A percentile compares a stretch with the other conserved stretches of the same genome.
Evolutionary conservation across 2,797 vertebrate species (phyloP).

Genomic region (Tenualosa ilisha): DNA sequence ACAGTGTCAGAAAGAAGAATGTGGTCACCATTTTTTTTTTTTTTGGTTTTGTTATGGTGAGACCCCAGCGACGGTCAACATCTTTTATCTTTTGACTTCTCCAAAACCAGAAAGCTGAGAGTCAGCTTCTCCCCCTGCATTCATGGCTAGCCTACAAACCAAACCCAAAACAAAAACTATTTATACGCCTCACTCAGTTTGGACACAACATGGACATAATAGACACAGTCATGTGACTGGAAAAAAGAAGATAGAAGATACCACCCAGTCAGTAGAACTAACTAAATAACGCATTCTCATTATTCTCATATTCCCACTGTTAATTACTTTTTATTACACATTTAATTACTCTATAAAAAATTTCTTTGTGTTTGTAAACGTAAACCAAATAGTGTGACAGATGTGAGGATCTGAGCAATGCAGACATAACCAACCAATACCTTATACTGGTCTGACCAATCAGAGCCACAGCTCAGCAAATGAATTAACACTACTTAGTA

Average conservation of each 20-base stretch:
- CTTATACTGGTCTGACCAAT: neutral
- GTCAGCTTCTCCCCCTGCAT: neutral
- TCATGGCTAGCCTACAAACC: neutral
- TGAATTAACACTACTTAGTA: no score
- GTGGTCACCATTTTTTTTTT: neutral
- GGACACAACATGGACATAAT: neutral
- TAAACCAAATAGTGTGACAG: neutral
- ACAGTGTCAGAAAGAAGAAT: neutral
- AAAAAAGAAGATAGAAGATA: no score
- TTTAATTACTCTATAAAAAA: no score
- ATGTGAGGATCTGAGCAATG: neutral
- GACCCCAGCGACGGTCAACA: neutral
- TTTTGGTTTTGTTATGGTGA: neutral
- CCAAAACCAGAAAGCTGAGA: neutral
- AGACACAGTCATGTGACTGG: neutral
- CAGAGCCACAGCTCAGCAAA: no score
- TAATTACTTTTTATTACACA: neutral
- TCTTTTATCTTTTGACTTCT: constrained; percentile 8
- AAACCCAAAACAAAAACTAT: neutral
- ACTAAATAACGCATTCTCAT: no score
- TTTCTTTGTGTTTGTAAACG: neutral
- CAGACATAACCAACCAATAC: neutral
- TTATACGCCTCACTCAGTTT: neutral
- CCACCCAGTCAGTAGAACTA: no score
- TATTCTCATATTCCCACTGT: neutral